phyloP scores from a whole-genome alignment of 2,888 invertebrate genomes.

The Dastarcus helophoroides region DNA sequence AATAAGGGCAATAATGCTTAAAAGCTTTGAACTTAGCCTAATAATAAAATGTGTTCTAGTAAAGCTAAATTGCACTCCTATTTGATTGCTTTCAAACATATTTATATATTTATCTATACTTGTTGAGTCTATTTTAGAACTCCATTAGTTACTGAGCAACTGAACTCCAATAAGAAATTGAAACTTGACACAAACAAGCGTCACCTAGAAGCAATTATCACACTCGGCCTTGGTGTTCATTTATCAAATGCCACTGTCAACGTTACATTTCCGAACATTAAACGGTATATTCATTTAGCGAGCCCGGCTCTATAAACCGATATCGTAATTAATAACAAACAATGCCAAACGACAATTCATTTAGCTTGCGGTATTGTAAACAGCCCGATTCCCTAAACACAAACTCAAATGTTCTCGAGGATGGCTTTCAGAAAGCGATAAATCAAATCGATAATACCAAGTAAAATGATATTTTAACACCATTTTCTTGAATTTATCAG shows the following conservation, averaged over 20 bases:
- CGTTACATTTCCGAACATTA: conserved; percentile 18
- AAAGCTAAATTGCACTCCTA: no score
- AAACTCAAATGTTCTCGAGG: neutral
- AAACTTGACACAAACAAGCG: conserved; percentile 19
- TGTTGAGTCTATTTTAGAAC: no score
- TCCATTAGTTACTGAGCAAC: no score
- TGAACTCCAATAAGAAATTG: conserved; percentile 17
- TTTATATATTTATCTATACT: no score
- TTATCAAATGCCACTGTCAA: conserved; percentile 23
- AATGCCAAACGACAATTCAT: conserved; percentile 25
- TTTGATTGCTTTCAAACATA: no score
- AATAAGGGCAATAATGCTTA: no score
- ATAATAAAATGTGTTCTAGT: no score
- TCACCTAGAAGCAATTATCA: conserved; percentile 19
- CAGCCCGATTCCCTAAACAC: conserved; percentile 8
- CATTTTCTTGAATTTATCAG: no score
- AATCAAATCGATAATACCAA: no score
- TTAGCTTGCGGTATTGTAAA: conserved; percentile 27
- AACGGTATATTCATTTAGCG: conserved; percentile 22
- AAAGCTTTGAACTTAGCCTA: no score
- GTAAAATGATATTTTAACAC: no score
- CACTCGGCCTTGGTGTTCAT: conserved; percentile 17
- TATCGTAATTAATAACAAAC: conserved; percentile 33
- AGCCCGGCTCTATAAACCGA: conserved; percentile 26
- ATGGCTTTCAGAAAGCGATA: neutral